Conservation (phyloP, 2,888 invertebrate genomes). For the Hanleya hanleyi region DNA sequence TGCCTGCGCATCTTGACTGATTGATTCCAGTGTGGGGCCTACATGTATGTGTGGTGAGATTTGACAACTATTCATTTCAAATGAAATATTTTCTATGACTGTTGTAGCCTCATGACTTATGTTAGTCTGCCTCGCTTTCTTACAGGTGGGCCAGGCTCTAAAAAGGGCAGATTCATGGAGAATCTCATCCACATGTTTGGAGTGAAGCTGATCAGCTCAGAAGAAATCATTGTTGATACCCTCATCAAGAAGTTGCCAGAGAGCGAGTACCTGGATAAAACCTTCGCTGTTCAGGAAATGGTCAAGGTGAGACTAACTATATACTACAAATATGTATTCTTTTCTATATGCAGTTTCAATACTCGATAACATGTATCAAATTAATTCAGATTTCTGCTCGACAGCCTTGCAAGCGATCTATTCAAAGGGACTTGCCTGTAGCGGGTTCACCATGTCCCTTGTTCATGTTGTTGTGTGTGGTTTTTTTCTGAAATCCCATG, state of each 20-base stretch:
- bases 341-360: background rate
- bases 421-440: no score
- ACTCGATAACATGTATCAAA: background rate
- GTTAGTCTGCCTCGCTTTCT: slow-evolving; percentile 8
- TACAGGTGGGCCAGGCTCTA: slow-evolving; percentile 71
- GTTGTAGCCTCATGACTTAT: background rate
- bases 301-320: slow-evolving; percentile 54
- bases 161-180: slow-evolving; percentile 68
- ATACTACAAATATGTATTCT: no score
- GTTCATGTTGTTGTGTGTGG: no score
- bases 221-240: slow-evolving; percentile 59
- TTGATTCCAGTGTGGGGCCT: no score
- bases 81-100: background rate
- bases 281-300: slow-evolving; percentile 51
- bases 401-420: no score
- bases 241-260: slow-evolving; percentile 60
- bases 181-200: slow-evolving; percentile 66
- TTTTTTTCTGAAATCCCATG: no score
- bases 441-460: no score
- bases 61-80: background rate
- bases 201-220: slow-evolving; percentile 63
- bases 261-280: slow-evolving; percentile 43
- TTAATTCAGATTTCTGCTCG: no score
- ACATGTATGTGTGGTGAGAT: background rate
- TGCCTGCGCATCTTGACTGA: no score